Evolutionary conservation across 2,797 vertebrate species (phyloP).

Genomic region (Gallinago solitaria): DNA sequence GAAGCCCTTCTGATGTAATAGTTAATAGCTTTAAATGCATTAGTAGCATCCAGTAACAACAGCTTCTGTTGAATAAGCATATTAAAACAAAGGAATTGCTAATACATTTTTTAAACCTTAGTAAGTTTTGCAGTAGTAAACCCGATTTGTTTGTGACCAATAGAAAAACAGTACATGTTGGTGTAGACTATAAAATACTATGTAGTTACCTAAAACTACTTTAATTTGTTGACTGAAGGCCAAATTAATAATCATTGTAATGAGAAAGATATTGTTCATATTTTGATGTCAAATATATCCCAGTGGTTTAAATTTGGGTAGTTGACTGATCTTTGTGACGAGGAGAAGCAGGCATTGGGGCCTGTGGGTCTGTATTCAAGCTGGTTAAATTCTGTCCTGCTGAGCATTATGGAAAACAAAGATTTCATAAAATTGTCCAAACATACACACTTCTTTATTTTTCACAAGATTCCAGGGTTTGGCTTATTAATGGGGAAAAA

Average conservation of each 20-base stretch:
- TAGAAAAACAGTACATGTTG: background rate
- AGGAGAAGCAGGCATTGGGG: background rate
- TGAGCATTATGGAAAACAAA: background rate
- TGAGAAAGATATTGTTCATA: constrained; percentile 16
- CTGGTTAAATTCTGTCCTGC: background rate
- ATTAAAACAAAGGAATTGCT: background rate
- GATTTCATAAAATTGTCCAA: background rate
- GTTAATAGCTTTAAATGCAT: constrained; percentile 38
- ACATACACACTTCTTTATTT: background rate
- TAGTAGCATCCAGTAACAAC: background rate
- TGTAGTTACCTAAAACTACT: background rate
- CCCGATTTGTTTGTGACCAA: background rate
- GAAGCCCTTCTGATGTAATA: constrained; percentile 26
- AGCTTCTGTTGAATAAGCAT: constrained; percentile 15
- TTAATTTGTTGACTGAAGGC: constrained; percentile 24
- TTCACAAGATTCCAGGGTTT: background rate
- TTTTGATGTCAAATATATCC: constrained; percentile 15
- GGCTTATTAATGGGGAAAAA: background rate
- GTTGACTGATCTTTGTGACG: constrained; percentile 14
- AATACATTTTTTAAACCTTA: background rate
- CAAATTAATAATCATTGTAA: constrained; percentile 19
- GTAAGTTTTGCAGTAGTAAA: background rate
- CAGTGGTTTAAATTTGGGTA: background rate
- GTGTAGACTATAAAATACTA: background rate
- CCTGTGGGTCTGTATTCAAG: background rate